Evolutionary conservation across 2,888 invertebrate species (phyloP), one percentile per base, ranked within the genome.

Genomic region (Pristionchus entomophagus): DNA sequence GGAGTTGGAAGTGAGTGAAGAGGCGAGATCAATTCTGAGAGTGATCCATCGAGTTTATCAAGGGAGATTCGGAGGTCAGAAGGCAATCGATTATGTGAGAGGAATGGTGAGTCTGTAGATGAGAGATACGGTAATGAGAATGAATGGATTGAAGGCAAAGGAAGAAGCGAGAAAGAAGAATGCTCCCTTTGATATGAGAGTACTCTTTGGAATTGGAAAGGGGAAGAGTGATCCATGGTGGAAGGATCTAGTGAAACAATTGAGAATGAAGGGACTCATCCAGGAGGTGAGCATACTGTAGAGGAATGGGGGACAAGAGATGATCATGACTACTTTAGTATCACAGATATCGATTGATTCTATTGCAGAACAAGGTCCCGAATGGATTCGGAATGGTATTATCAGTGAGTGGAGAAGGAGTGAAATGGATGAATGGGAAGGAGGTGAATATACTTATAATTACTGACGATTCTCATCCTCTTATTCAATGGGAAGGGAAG

Each of bases 31-130:
- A 80, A 51, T 91, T 38, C 88, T 91, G 38, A 65, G 73, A 51
- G 88, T 86, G 6, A 88, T 91, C 26, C 84, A 45, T 14, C 86
- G 89, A 22, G 86, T 91, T 32, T 91, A 89, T 86, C 65, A 86
- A 14, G 87, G 88, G n/a, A 81, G 87, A 29, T 88, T 88, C 12
- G 91, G 91, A 38, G 69, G 89, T n/a, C 88, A 86, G 12, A 90
- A 89, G 53, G 88, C 90, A 4, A 89, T 91, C 26, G 90, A 89
- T 38, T 91, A 89, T 81, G 35, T 91, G n/a, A 86, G 90, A 53
- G 91, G 91, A 85, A 86, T 80, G 85, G 90, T 89, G 83, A 82
- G 86, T 26, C 35, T 84, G n/a, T 38, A 35, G 19, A 45, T 22
- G 3, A 29, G 4, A n/a, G 32, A 17, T 53, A 82, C 65, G 32